phyloP scores from a whole-genome alignment of 2,888 invertebrate species.

The Pachycephus smyrnensis region DNA sequence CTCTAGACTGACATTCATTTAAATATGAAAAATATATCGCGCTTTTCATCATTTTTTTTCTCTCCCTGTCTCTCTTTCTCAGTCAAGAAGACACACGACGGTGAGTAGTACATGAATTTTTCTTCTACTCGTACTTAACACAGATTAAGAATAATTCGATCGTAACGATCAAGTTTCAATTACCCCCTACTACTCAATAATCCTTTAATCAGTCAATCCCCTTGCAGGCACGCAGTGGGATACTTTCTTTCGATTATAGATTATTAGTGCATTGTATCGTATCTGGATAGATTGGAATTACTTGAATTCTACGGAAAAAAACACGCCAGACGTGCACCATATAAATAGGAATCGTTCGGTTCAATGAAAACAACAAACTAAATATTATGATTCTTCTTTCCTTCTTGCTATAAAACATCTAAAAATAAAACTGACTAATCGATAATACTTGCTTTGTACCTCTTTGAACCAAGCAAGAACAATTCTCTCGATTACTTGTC shows the following conservation, averaged over 20 bases:
- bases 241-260: constrained; percentile 8
- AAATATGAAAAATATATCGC: not conserved
- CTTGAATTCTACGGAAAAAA: not conserved
- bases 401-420: not conserved
- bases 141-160: constrained; percentile 59
- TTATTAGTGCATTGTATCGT: not conserved
- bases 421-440: not conserved
- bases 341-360: not conserved
- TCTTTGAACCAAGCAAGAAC: not conserved
- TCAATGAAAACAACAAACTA: not conserved
- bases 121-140: constrained; percentile 60
- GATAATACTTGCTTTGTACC: not conserved
- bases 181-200: constrained; percentile 21
- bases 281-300: not conserved
- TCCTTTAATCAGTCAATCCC: constrained; percentile 27
- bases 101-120: constrained; percentile 5
- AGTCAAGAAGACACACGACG: not conserved
- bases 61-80: not conserved
- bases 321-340: not conserved
- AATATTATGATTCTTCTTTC: not conserved
- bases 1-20: not conserved
- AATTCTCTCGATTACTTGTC: not conserved
- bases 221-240: constrained; percentile 26
- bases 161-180: constrained; percentile 29
- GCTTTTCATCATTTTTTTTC: not conserved